phyloP scores from a whole-genome alignment of 2,888 invertebrate genomes.

The Troglohyphantes excavatus region DNA sequence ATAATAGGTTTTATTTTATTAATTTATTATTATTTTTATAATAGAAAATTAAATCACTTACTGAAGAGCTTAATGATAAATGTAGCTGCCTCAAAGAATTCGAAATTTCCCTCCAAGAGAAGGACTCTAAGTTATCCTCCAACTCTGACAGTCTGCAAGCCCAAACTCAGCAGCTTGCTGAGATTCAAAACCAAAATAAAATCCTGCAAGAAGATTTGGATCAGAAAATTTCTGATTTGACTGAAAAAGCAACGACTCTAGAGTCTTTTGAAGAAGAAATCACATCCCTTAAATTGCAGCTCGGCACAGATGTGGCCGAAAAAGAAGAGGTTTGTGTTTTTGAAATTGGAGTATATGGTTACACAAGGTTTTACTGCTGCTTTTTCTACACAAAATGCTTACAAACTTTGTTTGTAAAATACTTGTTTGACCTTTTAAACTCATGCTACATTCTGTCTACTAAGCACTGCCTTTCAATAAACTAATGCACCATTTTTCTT shows the following conservation, averaged over 20 bases:
- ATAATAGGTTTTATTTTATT: too few relatives aligned
- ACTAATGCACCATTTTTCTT: too few relatives aligned
- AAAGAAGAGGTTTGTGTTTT: constrained; percentile 55
- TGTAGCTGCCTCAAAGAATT: constrained; percentile 24
- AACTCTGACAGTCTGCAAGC: constrained; percentile 34
- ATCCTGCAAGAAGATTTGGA: constrained; percentile 30
- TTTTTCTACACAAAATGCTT: too few relatives aligned
- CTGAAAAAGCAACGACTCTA: constrained; percentile 28
- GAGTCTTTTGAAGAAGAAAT: constrained; percentile 48
- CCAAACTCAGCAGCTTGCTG: constrained; percentile 19
- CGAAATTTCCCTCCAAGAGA: constrained; percentile 41
- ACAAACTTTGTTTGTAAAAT: too few relatives aligned
- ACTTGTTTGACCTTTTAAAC: too few relatives aligned
- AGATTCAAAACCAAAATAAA: constrained; percentile 22
- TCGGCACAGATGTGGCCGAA: constrained; percentile 25
- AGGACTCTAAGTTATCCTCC: constrained; percentile 31
- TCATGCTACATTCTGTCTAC: too few relatives aligned
- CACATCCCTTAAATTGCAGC: constrained; percentile 19
- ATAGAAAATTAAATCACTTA: constrained; percentile 54
- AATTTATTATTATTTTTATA: constrained; percentile 30
- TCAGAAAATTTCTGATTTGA: constrained; percentile 27
- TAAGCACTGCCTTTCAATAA: too few relatives aligned
- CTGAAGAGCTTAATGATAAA: constrained; percentile 55
- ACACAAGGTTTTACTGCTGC: too few relatives aligned
- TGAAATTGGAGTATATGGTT: background rate